phyloP scores from a whole-genome alignment of 2,888 invertebrate genomes.

The Xylophagus ater region DNA sequence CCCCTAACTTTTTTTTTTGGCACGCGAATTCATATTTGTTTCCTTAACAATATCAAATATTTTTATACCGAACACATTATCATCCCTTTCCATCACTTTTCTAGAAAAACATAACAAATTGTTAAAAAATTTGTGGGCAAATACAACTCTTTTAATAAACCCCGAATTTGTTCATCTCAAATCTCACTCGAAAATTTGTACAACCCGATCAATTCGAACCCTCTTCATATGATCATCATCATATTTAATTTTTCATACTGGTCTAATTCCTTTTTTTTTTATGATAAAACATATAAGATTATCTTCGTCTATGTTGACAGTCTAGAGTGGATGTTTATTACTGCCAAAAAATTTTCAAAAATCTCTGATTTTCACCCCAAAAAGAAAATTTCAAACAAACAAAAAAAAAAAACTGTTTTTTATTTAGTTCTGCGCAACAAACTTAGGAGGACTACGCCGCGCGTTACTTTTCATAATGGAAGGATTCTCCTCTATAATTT shows the following conservation, averaged over 20 bases:
- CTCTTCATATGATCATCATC: slow-evolving; percentile 1
- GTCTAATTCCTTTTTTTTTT: too few species aligned
- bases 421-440: background rate
- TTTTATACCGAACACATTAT: too few species aligned
- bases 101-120: slow-evolving; percentile 1
- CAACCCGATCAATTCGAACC: slow-evolving; percentile 9
- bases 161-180: slow-evolving; percentile 9
- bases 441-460: too few species aligned
- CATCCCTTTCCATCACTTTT: slow-evolving; percentile 3
- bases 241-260: too few species aligned
- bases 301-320: slow-evolving; percentile 22
- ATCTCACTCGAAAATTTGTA: slow-evolving; percentile 12
- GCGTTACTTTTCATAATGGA: background rate
- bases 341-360: slow-evolving; percentile 2
- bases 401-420: background rate
- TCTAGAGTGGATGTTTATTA: slow-evolving; percentile 20
- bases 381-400: background rate
- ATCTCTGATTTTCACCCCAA: slow-evolving; percentile 3
- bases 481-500: background rate
- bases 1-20: too few species aligned
- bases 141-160: slow-evolving; percentile 14
- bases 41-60: slow-evolving; percentile 1
- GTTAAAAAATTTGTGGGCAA: slow-evolving; percentile 18
- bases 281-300: too few species aligned
- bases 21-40: slow-evolving; percentile 5